Conservation (phyloP, 2,113 vertebrate genomes). For the Mormoops blainvillei region DNA sequence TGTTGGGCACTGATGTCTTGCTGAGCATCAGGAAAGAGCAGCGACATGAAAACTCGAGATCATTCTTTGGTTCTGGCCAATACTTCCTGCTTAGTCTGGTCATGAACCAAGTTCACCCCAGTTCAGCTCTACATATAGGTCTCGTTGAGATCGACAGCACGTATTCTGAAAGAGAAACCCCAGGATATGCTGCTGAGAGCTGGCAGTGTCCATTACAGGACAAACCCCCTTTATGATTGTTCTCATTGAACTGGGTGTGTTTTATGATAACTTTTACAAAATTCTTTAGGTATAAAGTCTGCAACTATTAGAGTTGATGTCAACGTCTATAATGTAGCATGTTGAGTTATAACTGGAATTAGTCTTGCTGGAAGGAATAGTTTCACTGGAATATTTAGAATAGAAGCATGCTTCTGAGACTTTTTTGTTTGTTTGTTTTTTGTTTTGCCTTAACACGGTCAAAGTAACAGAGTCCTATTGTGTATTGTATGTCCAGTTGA, state of each 20-base stretch:
- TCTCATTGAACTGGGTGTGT: not conserved
- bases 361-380: not conserved
- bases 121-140: fast-evolving
- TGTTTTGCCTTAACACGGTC: not conserved
- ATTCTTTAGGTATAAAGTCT: not conserved
- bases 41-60: not conserved
- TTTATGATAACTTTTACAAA: not conserved
- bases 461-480: not conserved
- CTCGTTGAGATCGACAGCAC: not conserved
- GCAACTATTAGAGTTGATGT: not conserved
- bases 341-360: not conserved
- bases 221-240: not conserved
- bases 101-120: not conserved
- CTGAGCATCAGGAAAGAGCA: not conserved
- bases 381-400: not conserved
- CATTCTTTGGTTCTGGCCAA: not conserved
- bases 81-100: not conserved
- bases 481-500: too few species aligned
- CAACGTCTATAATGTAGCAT: not conserved
- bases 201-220: not conserved
- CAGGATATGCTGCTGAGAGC: not conserved
- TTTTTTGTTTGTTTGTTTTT: not conserved
- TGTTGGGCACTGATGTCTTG: not conserved
- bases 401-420: not conserved
- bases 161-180: not conserved